Base-by-base conservation (phyloP, 1,140 invertebrate genomes). In the Platyscapa corneri region DNA sequence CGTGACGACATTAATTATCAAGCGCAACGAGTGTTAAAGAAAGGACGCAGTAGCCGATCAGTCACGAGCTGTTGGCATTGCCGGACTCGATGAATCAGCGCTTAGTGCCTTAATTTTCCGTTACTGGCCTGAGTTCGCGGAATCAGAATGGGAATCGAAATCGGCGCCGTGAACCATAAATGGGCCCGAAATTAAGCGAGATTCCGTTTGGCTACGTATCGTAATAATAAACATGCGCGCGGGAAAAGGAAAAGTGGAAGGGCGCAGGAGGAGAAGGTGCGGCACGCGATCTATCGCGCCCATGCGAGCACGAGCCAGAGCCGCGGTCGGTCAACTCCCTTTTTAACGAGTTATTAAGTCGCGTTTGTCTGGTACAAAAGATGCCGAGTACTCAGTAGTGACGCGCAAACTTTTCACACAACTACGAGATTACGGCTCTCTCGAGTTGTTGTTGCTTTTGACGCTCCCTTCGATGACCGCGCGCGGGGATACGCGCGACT, bases 381-480 rank as follows among this genome's bases (percentile, higher is more conserved):
- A 70, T 70, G 37, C 32, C 30, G 8, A 20, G 20, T 70, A 70
- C 32, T 16, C 3, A 20, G 20, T 70, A 70, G 14, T 46, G 12
- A 34, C 56, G 14, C 27, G 56, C 3, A 60, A 60, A 60, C 27
- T 5, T 60, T 60, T 60, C 56, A 10, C 27, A 60, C 56, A 60
- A 53, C 53, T 20, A 34, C 32, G n/a, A 67, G 12, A 67, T 67
- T 67, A 34, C 12, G 64, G 6, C 30, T 34, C 14, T 2, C 0
- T 70, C 3, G 6, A 67, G 14, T 3, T 67, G 2, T 53, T 60
- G 3, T 60, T 60, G 1, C 2, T 5, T 60, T 60, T 60, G 6
- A 60, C 14, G 3, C 6, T 23, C 5, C 3, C 60, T 82, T 85
- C 87, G 60, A 87, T 86, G 84, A n/a, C 56, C 82, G 86, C 83